Conservation (phyloP, 2,797 vertebrate species). For the Hyperoplus immaculatus region DNA sequence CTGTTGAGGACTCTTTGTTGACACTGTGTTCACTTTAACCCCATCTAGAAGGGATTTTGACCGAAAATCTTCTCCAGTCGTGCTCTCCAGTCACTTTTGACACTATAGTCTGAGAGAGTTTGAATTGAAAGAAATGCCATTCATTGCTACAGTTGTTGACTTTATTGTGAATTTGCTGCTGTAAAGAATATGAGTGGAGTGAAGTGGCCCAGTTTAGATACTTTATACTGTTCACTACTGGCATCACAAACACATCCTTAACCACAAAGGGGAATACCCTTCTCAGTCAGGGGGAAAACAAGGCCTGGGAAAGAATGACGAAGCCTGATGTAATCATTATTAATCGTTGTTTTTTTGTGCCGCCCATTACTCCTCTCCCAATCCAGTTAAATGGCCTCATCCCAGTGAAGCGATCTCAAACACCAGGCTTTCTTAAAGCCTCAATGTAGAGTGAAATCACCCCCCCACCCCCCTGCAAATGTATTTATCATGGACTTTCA, state of each 20-base stretch:
- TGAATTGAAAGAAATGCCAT: background rate
- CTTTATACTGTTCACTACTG: conserved; percentile 8
- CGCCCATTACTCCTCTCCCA: background rate
- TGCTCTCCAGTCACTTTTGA: conserved; percentile 1
- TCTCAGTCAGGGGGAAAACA: background rate
- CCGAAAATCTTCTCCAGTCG: conserved; percentile 1
- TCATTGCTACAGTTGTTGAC: background rate
- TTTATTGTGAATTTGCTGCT: conserved; percentile 43
- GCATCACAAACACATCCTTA: conserved; percentile 3
- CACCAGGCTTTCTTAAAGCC: background rate
- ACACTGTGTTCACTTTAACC: conserved; percentile 35
- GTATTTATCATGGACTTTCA: background rate
- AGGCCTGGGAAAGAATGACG: background rate
- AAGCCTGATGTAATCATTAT: background rate
- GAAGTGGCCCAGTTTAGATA: conserved; percentile 25
- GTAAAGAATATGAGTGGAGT: conserved; percentile 26
- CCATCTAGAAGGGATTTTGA: conserved; percentile 11
- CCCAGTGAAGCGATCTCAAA: background rate
- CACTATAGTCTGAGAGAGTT: conserved; percentile 3
- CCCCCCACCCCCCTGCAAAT: background rate
- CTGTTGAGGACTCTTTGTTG: conserved; percentile 23
- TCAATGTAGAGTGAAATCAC: conserved; percentile 2
- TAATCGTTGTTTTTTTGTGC: background rate
- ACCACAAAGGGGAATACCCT: background rate
- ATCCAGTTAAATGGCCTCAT: conserved; percentile 11